Evolutionary conservation across 2,113 vertebrate species (phyloP), one percentile per base, ranked within the genome.

Genomic region (Cyprinodon variegatus): DNA sequence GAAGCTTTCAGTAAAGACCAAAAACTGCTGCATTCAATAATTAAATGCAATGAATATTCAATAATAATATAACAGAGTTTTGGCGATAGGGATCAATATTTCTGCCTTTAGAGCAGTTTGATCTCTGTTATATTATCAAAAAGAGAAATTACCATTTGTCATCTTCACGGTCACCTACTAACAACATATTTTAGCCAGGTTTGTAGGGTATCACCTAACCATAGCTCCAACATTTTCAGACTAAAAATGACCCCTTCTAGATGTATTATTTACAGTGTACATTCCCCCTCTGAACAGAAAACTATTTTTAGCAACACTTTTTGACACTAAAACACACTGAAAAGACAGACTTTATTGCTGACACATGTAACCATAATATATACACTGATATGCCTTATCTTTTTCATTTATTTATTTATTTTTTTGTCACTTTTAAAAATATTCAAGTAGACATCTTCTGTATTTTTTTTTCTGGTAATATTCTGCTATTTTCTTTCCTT

Each of bases 371-470:
- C 89, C 92, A 92, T 94, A 93, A 92, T 95, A 95, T 95, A 93
- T 95, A 96, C 95, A 96, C 94, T 92, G 94, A 95, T 95, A 95
- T 94, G 95, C 95, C 93, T 92, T 78, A 86, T 74, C 83, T 90
- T 87, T 92, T 88, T 62, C 50, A 89, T 83, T 81, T 82, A 90
- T 87, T 84, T 65, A 91, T 92, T 89, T 85, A 92, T 72, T 79
- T 87, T 90, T 90, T 87, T 82, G 67, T 74, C 62, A 77, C 92
- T 94, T 93, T 94, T 94, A 95, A 92, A 95, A 95, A 94, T 96
- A 95, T 96, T 97, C 95, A 97, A 97, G 96, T 97, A 96, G 95
- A 96, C 94, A 95, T 96, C 95, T 95, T 93, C 94, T 94, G 95
- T 96, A 95, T 91, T 90, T 89, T 86, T 86, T 89, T 84, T 94